Percentiles rank a stretch among this genome's conserved stretches.
Conservation (phyloP, 1,140 invertebrate genomes). For the Cyclargus thomasi region DNA sequence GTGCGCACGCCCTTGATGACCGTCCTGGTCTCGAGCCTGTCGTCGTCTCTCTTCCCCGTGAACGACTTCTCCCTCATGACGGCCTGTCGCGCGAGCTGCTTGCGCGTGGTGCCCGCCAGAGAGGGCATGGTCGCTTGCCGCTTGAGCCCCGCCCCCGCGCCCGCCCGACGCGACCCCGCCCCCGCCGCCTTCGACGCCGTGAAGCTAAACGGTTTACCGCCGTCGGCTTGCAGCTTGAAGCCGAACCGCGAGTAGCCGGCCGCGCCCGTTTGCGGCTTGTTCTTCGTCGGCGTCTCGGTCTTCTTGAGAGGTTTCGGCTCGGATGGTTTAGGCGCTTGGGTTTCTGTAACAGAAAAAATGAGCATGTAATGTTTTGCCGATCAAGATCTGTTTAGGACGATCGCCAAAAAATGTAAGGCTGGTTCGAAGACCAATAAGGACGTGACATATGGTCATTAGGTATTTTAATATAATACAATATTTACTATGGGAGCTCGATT, state of each 20-base stretch:
- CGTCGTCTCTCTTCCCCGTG: conserved; percentile 41
- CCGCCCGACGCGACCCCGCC: conserved; percentile 15
- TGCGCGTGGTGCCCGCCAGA: conserved; percentile 42
- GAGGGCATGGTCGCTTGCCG: conserved; percentile 40
- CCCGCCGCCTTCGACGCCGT: conserved; percentile 29
- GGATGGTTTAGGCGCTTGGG: conserved; percentile 14
- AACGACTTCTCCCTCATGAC: conserved; percentile 61
- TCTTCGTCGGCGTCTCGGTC: conserved; percentile 27
- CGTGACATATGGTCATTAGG: no score
- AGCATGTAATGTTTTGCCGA: no score
- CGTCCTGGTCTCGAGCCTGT: conserved; percentile 61
- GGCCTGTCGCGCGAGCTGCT: conserved; percentile 44
- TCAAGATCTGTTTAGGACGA: no score
- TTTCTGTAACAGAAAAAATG: conserved; percentile 18
- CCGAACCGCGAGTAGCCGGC: conserved; percentile 68
- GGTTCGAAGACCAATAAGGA: no score
- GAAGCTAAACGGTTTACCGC: conserved; percentile 48
- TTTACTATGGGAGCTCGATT: no score
- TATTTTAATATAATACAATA: no score
- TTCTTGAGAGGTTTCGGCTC: conserved; percentile 26
- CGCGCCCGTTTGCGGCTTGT: conserved; percentile 26
- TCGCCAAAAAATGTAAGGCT: no score
- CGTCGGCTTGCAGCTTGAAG: conserved; percentile 53
- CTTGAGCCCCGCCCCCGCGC: conserved; percentile 11
- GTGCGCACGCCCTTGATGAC: conserved; percentile 77